Evolutionary conservation across 2,797 vertebrate genomes (phyloP).

Genomic region (Peromyscus melanophrys): DNA sequence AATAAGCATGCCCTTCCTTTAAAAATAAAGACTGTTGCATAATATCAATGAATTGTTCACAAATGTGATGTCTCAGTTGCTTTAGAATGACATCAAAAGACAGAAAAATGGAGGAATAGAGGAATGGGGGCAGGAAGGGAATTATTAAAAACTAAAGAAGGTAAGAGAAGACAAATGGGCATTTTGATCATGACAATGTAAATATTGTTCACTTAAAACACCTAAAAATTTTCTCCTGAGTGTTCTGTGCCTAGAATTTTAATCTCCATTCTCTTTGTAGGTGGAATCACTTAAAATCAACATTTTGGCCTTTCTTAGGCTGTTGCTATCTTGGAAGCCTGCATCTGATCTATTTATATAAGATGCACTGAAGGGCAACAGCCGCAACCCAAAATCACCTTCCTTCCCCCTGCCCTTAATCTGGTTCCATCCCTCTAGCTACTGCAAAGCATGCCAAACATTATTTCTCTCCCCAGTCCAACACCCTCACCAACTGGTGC

Average conservation of each 20-base stretch:
- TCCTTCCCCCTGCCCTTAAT: not conserved
- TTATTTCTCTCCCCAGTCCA: conserved; percentile 60
- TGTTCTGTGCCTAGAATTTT: not conserved
- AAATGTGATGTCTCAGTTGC: not conserved
- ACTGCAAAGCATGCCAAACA: conserved; percentile 56
- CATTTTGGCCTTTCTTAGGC: conserved; percentile 52
- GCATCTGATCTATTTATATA: conserved; percentile 62
- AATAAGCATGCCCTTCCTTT: not conserved
- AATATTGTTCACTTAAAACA: conserved; percentile 38
- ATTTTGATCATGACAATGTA: conserved; percentile 42
- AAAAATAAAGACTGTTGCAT: conserved; percentile 20
- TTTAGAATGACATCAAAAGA: not conserved
- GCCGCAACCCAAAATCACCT: conserved; percentile 64
- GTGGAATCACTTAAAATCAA: conserved; percentile 62
- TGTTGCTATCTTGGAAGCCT: conserved; percentile 58
- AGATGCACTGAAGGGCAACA: conserved; percentile 56
- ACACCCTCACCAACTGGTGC: conserved; percentile 63
- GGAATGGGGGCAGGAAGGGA: not conserved
- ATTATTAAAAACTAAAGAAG: not conserved
- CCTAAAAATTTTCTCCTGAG: not conserved
- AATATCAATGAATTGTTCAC: not conserved
- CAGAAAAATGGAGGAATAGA: not conserved
- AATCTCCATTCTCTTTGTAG: conserved; percentile 37
- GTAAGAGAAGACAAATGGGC: not conserved
- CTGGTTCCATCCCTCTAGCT: conserved; percentile 52